These are phyloP conservation scores for Drosophila colorata DNA, from an alignment of 2,888 invertebrate species.

Conservation along the genomic window DNA sequence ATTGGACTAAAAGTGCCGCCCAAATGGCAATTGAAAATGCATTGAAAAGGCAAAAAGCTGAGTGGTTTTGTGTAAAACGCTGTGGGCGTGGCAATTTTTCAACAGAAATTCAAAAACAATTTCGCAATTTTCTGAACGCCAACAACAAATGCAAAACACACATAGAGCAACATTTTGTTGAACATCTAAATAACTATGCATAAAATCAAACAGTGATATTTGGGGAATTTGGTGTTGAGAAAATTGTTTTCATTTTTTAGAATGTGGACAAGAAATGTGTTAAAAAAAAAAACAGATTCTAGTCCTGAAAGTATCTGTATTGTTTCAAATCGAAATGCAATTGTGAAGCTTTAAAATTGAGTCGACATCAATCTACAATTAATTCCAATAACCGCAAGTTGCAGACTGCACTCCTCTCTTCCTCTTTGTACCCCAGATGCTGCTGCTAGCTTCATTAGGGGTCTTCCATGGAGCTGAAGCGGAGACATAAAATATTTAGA, in stretches of 20 bases:
- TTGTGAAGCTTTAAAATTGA: background rate
- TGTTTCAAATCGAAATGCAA: background rate
- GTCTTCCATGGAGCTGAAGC: background rate
- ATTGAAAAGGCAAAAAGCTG: constrained; percentile 44
- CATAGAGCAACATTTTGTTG: background rate
- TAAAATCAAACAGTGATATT: background rate
- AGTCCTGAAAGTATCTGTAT: background rate
- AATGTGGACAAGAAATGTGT: background rate
- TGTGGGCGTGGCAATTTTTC: constrained; percentile 26
- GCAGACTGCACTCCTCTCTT: background rate
- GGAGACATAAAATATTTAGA: constrained; percentile 50
- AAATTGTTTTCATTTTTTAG: constrained; percentile 1
- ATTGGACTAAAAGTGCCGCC: constrained; percentile 2
- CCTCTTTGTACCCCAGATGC: background rate
- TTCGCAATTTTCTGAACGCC: constrained; percentile 13
- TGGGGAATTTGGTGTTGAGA: background rate
- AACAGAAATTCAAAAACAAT: constrained; percentile 22
- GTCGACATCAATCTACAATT: background rate
- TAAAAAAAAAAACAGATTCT: background rate
- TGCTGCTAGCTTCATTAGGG: background rate
- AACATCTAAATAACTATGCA: background rate
- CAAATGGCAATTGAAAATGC: constrained; percentile 40
- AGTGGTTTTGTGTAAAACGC: constrained; percentile 39
- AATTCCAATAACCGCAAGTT: constrained; percentile 3
- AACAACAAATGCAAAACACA: background rate